phyloP scores from a whole-genome alignment of 2,888 invertebrate genomes.

The Malthinus flaveolus region DNA sequence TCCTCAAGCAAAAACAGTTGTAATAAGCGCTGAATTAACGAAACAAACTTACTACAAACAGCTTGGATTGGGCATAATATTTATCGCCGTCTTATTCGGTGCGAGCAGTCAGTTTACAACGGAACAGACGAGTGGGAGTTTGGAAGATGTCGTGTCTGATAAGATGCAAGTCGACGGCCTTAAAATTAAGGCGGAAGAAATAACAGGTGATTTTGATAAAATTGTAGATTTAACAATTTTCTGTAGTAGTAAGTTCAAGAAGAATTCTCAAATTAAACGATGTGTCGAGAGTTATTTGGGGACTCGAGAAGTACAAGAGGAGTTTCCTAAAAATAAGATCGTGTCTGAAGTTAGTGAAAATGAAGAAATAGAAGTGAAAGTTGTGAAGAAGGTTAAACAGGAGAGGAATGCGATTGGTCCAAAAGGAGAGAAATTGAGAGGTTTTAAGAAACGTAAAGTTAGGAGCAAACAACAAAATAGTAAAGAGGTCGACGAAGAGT shows the following conservation, averaged over 20 bases:
- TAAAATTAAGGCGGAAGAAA: neutral
- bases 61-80: neutral
- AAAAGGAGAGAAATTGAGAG: neutral
- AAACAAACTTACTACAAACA: neutral
- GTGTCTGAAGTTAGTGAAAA: neutral
- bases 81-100: neutral
- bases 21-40: neutral
- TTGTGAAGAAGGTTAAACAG: neutral
- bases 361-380: neutral
- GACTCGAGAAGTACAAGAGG: neutral
- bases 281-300: neutral
- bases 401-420: neutral
- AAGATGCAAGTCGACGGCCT: neutral
- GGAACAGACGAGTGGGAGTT: neutral
- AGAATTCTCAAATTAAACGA: neutral
- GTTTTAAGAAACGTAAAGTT: neutral
- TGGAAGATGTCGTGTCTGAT: neutral
- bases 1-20: neutral
- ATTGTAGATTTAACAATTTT: slow-evolving; percentile 17
- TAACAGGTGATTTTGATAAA: slow-evolving; percentile 6
- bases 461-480: slow-evolving; percentile 12
- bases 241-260: slow-evolving; percentile 1
- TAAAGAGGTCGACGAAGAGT: slow-evolving; percentile 36
- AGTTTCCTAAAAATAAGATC: neutral
- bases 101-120: neutral